Evolutionary conservation across 2,888 invertebrate genomes (phyloP), one percentile per base, ranked within the genome.

Genomic region (Heteropelma amictum): DNA sequence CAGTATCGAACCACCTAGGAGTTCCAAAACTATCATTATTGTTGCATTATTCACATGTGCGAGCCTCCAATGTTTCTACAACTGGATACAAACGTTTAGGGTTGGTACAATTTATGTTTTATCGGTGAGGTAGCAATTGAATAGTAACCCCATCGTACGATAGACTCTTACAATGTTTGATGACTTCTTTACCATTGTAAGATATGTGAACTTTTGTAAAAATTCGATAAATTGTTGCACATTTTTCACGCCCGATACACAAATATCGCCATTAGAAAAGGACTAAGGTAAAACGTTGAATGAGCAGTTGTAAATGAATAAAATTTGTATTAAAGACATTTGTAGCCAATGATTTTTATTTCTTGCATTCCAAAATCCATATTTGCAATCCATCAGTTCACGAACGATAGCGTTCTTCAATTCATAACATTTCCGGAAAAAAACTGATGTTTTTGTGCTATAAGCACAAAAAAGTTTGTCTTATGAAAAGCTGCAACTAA

Each of bases 11-110:
- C 47, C 8, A 38, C 40, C 30, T 21, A 10, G 1, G 10, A 51
- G 42, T 35, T 56, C 5, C 30, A 51, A 7, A 30, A 35, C 58
- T 28, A 12, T 30, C 19, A 28, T 49, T 68, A 21, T 49, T 21
- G 8, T 68, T 51, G 7, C 26, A 60, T 65, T 72, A 64, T 72
- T 60, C 23, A 60, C 19, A 17, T 7, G 38, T 14, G 3, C 33
- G 10, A 54, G 40, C 45, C 56, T 58, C 21, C n/a, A 56, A 65
- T 30, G 42, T 53, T 60, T 45, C 60, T 49, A 17, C 8, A 3
- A 6, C 33, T 49, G 47, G 8, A 12, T 12, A 3, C 10, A 17
- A 8, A 30, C 8, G 17, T 23, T 3, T 21, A 47, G 10, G 10
- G 23, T 19, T 54, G 19, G 5, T n/a, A 21, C 7, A 6, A 23